Base-by-base conservation (phyloP, 2,888 invertebrate species). In the Aphidius colemani region DNA sequence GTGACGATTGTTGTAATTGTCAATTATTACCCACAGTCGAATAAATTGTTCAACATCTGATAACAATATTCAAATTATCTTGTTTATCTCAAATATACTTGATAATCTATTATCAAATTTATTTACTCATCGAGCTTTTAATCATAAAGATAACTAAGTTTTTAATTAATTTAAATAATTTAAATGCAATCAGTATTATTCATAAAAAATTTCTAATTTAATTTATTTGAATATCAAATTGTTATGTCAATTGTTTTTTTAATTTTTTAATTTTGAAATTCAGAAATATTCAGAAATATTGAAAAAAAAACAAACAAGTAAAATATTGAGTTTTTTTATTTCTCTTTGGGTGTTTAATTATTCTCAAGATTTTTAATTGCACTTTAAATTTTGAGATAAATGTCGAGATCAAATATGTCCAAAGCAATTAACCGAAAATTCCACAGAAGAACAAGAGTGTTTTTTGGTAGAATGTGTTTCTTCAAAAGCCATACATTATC, bases 321-420 rank as follows among this genome's bases (percentile, higher is more conserved):
- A 48, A 57, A 39, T 57, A 57, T 46, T 46, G 45, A 63, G 67
- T 71, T 71, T 75, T 71, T 75, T 75, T 72, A 75, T 79, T 79
- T 78, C 77, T 77, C 75, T 73, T 75, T 75, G 72, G 75, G 74
- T 71, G 70, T 74, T 66, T 74, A 74, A 3, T 30, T 30, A 2
- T 74, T 74, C 75, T 72, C 76, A 75, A 73, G 73, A 74, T 78
- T 79, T 79, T 79, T 79, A 79, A 79, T 79, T 79, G 76, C 78
- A 72, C 70, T 73, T 75, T 74, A 76, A 75, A 75, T 78, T 78
- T 77, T 76, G 75, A 76, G 75, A 72, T 71, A 74, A 76, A 79
- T 61, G 59, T 64, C 61, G 66, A 63, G 63, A 56, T 3, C 30
- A 30, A 30, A 30, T 30, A 30, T 18, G 13, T 18, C 66, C 68